A percentile compares a stretch with the other conserved stretches of the same genome.
Evolutionary conservation across 2,888 invertebrate species (phyloP).

Genomic region (Aelia acuminata): DNA sequence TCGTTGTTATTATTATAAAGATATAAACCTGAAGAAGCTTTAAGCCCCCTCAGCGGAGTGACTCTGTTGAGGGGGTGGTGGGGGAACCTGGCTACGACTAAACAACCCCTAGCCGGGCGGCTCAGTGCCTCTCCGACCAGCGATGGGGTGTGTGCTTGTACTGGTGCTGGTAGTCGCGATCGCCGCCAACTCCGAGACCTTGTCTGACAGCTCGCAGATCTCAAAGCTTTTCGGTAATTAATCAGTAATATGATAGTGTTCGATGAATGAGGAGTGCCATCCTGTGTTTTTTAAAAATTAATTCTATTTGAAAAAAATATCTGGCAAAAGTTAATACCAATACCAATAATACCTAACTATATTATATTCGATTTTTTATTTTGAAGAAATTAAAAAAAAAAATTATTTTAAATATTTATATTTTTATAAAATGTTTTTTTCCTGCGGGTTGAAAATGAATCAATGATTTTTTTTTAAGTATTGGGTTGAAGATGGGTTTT

Average conservation of each 20-base stretch:
- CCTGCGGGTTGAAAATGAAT: too few relatives aligned
- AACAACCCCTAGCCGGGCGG: slow-evolving; percentile 35
- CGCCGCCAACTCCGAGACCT: slow-evolving; percentile 54
- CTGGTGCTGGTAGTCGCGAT: slow-evolving; percentile 38
- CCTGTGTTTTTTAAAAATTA: neutral
- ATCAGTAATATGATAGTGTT: neutral
- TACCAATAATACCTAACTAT: too few relatives aligned
- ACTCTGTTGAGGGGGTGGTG: neutral
- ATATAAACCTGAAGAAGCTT: too few relatives aligned
- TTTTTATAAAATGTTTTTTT: too few relatives aligned
- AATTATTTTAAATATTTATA: too few relatives aligned
- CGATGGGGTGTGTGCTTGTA: slow-evolving; percentile 53
- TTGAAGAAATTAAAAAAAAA: too few relatives aligned
- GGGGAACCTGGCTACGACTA: slow-evolving; percentile 37
- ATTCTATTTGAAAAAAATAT: too few relatives aligned
- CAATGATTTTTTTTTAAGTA: too few relatives aligned
- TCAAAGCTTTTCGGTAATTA: slow-evolving; percentile 54
- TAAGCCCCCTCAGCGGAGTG: neutral
- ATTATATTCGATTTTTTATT: too few relatives aligned
- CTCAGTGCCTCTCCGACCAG: slow-evolving; percentile 45
- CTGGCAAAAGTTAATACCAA: neutral
- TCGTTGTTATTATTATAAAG: too few relatives aligned
- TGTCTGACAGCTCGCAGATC: slow-evolving; percentile 28
- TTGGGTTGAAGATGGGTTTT: too few relatives aligned
- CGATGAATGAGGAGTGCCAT: neutral